Conservation (phyloP, 2,797 vertebrate species). For the Pelobates cultripes region DNA sequence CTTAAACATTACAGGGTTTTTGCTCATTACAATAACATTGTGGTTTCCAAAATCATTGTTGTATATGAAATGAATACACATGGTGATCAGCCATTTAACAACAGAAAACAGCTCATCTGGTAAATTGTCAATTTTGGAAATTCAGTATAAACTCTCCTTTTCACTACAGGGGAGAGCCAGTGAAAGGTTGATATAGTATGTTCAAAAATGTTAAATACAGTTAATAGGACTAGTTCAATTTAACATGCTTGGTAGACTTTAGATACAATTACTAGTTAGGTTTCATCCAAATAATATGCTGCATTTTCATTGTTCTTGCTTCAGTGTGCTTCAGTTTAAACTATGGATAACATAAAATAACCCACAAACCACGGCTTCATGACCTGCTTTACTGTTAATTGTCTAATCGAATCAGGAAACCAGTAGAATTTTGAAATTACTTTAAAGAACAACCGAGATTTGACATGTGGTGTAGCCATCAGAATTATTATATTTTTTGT, state of each 20-base stretch:
- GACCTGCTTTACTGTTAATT: slow-evolving; percentile 67
- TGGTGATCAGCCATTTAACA: slow-evolving; percentile 7
- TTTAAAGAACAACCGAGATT: slow-evolving; percentile 81
- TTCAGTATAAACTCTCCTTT: slow-evolving; percentile 62
- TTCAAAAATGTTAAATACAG: slow-evolving; percentile 82
- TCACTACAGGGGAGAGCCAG: slow-evolving; percentile 13
- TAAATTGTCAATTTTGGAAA: slow-evolving; percentile 60
- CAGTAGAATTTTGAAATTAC: slow-evolving; percentile 61
- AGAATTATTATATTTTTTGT: no score
- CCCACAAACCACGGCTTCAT: slow-evolving; percentile 69
- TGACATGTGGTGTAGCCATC: slow-evolving; percentile 43
- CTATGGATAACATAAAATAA: slow-evolving; percentile 64
- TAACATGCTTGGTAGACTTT: slow-evolving; percentile 78
- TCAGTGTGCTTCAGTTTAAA: slow-evolving; percentile 71
- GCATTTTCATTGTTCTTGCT: slow-evolving; percentile 83
- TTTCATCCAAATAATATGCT: slow-evolving; percentile 79
- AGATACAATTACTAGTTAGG: slow-evolving; percentile 76
- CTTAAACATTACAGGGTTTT: slow-evolving; percentile 12
- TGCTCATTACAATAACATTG: slow-evolving; percentile 5
- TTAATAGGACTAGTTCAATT: slow-evolving; percentile 79
- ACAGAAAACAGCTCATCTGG: not conserved
- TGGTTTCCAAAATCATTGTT: slow-evolving; percentile 1
- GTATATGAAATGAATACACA: slow-evolving; percentile 19
- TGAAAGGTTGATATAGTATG: slow-evolving; percentile 75
- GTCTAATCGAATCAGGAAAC: slow-evolving; percentile 67